Evolutionary conservation across 2,888 invertebrate species (phyloP).

Genomic region (Cetonia aurata): DNA sequence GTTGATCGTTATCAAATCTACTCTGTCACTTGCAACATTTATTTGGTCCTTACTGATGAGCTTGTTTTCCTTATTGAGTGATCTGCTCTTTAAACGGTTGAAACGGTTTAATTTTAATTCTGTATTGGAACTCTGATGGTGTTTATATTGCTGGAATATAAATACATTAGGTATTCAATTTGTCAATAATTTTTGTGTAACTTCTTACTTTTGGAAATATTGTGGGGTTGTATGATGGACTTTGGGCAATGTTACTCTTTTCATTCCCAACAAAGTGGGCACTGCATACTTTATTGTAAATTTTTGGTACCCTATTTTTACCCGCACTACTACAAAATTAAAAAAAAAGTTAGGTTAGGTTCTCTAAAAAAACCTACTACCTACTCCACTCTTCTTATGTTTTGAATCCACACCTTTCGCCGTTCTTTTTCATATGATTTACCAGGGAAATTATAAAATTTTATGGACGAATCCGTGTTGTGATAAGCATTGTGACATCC

Average conservation of each 20-base stretch:
- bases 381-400: neutral
- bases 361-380: neutral
- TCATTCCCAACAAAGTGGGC: slow-evolving; percentile 9
- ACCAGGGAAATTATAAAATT: slow-evolving; percentile 1
- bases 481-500: neutral
- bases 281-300: slow-evolving; percentile 1
- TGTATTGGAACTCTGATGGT: neutral
- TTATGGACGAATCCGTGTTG: neutral
- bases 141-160: neutral
- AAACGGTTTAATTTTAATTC: no score
- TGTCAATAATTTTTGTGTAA: neutral
- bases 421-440: neutral
- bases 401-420: neutral
- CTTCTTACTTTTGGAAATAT: slow-evolving; percentile 6
- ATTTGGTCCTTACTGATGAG: no score
- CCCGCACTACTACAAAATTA: neutral
- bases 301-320: neutral
- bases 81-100: no score
- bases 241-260: neutral
- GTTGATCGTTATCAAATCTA: no score
- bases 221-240: neutral
- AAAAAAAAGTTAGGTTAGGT: neutral
- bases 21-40: no score
- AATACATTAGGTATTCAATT: neutral
- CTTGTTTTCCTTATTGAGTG: no score